Percentiles rank a stretch among this genome's conserved stretches.
phyloP scores from a whole-genome alignment of 92 coral and sea anemone species.

The Palythoa caribaeorum region DNA sequence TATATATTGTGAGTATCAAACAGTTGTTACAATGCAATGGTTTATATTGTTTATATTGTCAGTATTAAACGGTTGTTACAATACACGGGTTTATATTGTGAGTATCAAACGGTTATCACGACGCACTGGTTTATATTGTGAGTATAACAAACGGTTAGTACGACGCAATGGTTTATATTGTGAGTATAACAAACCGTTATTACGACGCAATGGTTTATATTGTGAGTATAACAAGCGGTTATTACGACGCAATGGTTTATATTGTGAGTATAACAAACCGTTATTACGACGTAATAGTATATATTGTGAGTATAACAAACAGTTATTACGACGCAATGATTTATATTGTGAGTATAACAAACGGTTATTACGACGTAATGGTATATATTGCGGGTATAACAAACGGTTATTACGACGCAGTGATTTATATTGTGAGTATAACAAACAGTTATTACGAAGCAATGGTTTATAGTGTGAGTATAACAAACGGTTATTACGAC shows the following conservation, averaged over 20 bases:
- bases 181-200: conserved; percentile 7
- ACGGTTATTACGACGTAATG: background rate
- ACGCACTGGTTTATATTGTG: no score
- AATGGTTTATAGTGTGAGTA: conserved; percentile 22
- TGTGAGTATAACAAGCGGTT: no score
- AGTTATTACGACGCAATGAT: conserved; percentile 14
- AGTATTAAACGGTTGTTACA: background rate
- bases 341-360: conserved; percentile 26
- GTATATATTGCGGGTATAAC: no score
- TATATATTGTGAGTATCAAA: no score
- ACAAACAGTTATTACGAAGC: no score
- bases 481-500: background rate
- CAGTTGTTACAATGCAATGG: no score
- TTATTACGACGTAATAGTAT: no score
- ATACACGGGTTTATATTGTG: conserved; percentile 15
- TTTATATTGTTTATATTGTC: background rate
- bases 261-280: no score
- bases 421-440: no score
- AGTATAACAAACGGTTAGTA: background rate
- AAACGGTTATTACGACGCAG: no score
- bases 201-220: background rate
- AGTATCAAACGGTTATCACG: background rate
- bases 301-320: no score
- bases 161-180: conserved; percentile 19
- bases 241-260: no score